Conservation (phyloP, 2,113 vertebrate genomes). For the Sapayoa aenigma region DNA sequence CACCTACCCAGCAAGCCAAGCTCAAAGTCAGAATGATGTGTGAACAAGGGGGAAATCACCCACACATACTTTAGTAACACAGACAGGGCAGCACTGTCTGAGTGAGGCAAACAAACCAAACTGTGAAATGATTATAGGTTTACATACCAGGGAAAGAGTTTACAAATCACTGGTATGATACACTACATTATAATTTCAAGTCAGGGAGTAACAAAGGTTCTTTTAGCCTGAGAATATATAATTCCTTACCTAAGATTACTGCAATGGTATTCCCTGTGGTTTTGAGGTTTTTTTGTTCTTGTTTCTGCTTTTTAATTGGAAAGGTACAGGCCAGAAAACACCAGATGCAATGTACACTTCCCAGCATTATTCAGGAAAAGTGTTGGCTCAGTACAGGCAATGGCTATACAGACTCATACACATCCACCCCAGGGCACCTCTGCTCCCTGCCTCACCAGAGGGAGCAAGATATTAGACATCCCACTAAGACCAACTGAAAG, state of each 20-base stretch:
- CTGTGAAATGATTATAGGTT: not conserved
- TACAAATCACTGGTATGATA: not conserved
- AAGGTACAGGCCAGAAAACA: not conserved
- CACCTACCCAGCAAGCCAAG: not conserved
- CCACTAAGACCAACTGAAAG: not conserved
- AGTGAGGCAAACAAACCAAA: not conserved
- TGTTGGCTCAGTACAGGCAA: not conserved
- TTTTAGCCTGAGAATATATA: not conserved
- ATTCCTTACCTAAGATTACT: not conserved
- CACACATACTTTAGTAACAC: not conserved
- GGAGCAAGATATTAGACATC: not conserved
- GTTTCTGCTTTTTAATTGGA: not conserved
- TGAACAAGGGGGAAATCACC: not conserved
- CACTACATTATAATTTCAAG: not conserved
- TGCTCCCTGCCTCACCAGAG: not conserved
- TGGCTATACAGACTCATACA: too few species aligned
- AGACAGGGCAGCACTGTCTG: not conserved
- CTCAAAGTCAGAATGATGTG: not conserved
- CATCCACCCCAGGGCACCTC: not conserved
- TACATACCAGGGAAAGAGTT: not conserved
- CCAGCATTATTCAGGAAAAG: not conserved
- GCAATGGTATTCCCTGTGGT: not conserved
- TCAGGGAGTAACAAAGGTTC: not conserved
- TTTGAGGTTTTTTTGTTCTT: not conserved
- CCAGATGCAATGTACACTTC: not conserved